Base-by-base conservation (phyloP, 2,797 vertebrate species). In the Morus bassanus region DNA sequence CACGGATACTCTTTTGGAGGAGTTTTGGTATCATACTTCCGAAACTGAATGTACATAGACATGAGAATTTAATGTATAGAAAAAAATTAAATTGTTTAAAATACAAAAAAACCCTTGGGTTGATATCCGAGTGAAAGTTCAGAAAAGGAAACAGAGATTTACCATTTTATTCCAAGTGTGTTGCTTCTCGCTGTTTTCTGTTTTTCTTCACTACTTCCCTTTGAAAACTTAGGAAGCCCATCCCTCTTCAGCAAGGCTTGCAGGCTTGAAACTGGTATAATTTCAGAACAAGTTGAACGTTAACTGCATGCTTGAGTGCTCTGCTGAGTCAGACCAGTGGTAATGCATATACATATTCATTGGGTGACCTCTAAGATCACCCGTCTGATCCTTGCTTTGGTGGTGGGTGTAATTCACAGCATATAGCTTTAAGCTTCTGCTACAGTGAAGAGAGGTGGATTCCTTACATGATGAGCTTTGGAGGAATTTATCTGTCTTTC, bases 261-360 rank as follows among this genome's bases (percentile, higher is more conserved):
- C 28, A 54, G 10, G 46, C 56, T 56, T 60, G 31, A 61, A 68
- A 46, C 14, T 10, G 37, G n/a, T 48, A 11, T 57, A 1, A 11
- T 91, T 95, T 67, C 78, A 85, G 74, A 72, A 45, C 68, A 77
- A 51, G 74, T 19, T 89, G 81, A 96, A 94, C 89, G 89, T 95
- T 96, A 93, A 94, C 83, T 86, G 43, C 76, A 28, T 35, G 57
- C 48, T 48, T 67, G 67, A 82, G 56, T 82, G 78, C 75, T 87
- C 19, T 92, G 81, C 86, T 94, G 80, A 95, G 81, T 96, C 95
- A 91, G 81, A 81, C 19, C 75, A 51, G 64, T 48, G n/a, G 70
- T 74, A 82, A 63, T 45, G 18, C n/a, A 30, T 48, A 35, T 37
- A 37, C 39, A 84, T 88, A 79, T 70, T 92, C 59, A 89, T 37